These are phyloP conservation scores for Athalia cordata DNA, from an alignment of 2,888 invertebrate genomes.

Conservation along the genomic window DNA sequence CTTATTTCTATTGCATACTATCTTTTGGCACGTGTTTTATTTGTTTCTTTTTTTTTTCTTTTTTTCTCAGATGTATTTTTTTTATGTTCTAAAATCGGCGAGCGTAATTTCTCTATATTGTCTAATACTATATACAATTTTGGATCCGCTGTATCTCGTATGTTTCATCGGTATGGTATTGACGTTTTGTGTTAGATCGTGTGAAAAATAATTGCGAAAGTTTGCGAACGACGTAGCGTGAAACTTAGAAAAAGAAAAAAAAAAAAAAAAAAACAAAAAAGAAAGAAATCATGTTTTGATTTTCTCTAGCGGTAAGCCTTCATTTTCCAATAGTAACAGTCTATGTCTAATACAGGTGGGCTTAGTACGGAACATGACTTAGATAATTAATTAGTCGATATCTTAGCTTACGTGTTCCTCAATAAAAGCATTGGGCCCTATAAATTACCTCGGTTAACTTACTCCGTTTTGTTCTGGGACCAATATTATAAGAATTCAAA, in stretches of 20 bases:
- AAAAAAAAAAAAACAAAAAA: not conserved
- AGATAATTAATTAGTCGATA: slow-evolving; percentile 39
- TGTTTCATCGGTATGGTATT: no score
- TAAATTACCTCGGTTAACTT: slow-evolving; percentile 39
- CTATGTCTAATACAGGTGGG: slow-evolving; percentile 45
- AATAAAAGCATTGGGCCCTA: slow-evolving; percentile 39
- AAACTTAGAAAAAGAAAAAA: not conserved
- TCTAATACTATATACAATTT: slow-evolving; percentile 41
- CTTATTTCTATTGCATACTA: slow-evolving; percentile 1
- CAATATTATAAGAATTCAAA: slow-evolving; percentile 32
- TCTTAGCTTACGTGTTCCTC: slow-evolving; percentile 39
- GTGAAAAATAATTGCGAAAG: no score
- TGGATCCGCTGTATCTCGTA: slow-evolving; percentile 18
- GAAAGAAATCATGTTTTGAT: not conserved
- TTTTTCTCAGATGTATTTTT: slow-evolving; percentile 7
- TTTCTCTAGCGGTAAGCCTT: slow-evolving; percentile 40
- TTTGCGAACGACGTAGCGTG: not conserved
- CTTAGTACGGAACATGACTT: slow-evolving; percentile 43
- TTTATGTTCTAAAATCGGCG: slow-evolving; percentile 4
- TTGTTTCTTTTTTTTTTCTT: not conserved
- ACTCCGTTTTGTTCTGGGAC: slow-evolving; percentile 43
- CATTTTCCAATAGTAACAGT: slow-evolving; percentile 35
- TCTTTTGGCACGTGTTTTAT: slow-evolving; percentile 11
- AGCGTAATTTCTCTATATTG: slow-evolving; percentile 27
- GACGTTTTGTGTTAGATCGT: no score